Conservation (phyloP, 2,113 vertebrate species). For the Apaloderma vittatum region DNA sequence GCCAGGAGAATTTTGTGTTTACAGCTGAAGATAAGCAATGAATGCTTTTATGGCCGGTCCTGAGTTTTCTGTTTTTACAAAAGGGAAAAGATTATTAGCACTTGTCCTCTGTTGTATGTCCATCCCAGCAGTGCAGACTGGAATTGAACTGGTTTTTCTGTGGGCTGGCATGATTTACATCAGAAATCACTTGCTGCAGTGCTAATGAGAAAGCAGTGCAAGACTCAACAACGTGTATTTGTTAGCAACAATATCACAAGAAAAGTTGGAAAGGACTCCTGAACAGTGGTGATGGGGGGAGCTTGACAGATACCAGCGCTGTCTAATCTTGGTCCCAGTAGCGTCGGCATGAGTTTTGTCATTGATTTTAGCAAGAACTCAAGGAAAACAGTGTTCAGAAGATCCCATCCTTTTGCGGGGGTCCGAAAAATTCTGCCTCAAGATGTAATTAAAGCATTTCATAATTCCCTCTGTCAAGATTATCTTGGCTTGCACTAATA, state of each 20-base stretch:
- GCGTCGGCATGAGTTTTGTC: background rate
- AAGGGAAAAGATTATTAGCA: background rate
- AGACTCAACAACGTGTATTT: background rate
- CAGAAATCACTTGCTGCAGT: background rate
- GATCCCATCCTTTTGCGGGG: background rate
- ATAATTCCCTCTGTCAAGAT: background rate
- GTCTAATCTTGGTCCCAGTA: background rate
- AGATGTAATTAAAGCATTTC: background rate
- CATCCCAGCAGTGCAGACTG: background rate
- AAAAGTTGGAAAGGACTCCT: background rate
- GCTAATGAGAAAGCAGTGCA: background rate
- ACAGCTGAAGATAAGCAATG: background rate
- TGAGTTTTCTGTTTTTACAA: background rate
- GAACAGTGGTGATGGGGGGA: background rate
- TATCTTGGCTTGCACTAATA: background rate
- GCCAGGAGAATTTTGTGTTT: background rate
- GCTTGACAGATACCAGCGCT: background rate
- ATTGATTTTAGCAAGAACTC: background rate
- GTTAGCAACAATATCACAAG: background rate
- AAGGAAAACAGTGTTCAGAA: background rate
- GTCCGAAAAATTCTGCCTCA: background rate
- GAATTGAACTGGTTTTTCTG: slow-evolving; percentile 55
- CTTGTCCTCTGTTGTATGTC: background rate
- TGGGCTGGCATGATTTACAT: background rate
- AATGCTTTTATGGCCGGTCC: background rate